Evolutionary conservation across 2,113 vertebrate species (phyloP).

Genomic region (Microtus oregoni): DNA sequence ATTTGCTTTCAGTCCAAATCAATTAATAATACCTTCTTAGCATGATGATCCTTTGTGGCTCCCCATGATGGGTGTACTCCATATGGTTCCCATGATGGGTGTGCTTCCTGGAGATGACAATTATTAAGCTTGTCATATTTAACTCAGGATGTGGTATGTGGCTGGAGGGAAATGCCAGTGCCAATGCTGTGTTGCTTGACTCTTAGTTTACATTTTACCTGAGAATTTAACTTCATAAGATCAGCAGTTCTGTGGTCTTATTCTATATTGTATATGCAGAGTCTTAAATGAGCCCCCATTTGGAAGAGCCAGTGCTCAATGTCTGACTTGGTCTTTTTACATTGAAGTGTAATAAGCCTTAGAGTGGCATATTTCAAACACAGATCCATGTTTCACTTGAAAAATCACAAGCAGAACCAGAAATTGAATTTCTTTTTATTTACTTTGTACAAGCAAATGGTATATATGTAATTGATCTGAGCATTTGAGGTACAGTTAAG

Average conservation of each 20-base stretch:
- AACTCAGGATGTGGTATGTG: not conserved
- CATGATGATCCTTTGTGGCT: not conserved
- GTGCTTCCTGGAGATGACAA: not conserved
- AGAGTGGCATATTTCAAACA: not conserved
- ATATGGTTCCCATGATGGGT: not conserved
- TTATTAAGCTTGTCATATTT: not conserved
- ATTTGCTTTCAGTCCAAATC: not conserved
- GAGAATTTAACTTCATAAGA: not conserved
- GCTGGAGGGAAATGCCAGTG: not conserved
- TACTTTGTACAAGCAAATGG: constrained; percentile 28
- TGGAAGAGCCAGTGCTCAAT: not conserved
- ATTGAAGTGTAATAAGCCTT: not conserved
- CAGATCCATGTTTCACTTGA: not conserved
- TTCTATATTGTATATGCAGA: not conserved
- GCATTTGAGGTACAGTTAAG: constrained; percentile 26
- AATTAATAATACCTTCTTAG: not conserved
- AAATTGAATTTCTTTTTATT: not conserved
- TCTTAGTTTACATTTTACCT: not conserved
- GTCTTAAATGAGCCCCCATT: not conserved
- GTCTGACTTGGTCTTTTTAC: not conserved
- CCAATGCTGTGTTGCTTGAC: not conserved
- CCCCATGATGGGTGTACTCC: not conserved
- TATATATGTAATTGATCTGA: not conserved
- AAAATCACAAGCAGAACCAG: not conserved
- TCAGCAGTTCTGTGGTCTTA: not conserved